Base-by-base conservation (phyloP, 2,797 vertebrate genomes). In the Myiothlypis coronata region DNA sequence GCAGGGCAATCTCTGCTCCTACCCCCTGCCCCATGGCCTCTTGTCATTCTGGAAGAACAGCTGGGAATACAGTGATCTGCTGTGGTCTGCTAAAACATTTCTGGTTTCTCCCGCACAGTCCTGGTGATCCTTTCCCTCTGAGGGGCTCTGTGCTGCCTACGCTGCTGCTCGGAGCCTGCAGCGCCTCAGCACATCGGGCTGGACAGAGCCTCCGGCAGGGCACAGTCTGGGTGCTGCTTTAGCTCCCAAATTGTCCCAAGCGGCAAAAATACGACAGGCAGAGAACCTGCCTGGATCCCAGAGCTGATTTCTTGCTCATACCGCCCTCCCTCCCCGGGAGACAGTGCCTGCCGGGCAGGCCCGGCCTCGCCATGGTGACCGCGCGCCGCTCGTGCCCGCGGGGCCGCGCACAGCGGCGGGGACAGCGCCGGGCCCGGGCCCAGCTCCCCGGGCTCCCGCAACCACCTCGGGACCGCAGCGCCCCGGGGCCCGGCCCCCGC, bases 261-360 rank as follows among this genome's bases (percentile, higher is more conserved):
- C 3, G 14, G 37, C 57, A 63, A 47, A 56, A 49, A 28, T 4
- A 17, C 1, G 35, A 37, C 49, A 28, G 35, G 56, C 47, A 49
- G 53, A 47, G 20, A 43, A 39, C 3, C 32, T 35, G 37, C 6
- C 30, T 14, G 47, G 26, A 50, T 41, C 14, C 39, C 56, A 18
- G 28, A 8, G 78, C 59, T 63, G 26, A 49, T 61, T 9, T 27
- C 44, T 41, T 23, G 64, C 22, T 32, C 8, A 1, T 4, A 16
- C 11, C 1, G 0, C 2, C n/a, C 39, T 65, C 41, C 28, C 6
- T 19, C 4, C 15, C 27, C 6, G 11, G 14, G 21, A 39, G 17
- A 2, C 49, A 1, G 41, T 12, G 22, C 43, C 49, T 32, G 15
- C 19, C 22, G 35, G 19, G 52, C 23, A 16, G 55, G n/a, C 52